These are phyloP conservation scores for Picathartes gymnocephalus DNA, from an alignment of 2,113 vertebrate genomes.

Conservation along the genomic window DNA sequence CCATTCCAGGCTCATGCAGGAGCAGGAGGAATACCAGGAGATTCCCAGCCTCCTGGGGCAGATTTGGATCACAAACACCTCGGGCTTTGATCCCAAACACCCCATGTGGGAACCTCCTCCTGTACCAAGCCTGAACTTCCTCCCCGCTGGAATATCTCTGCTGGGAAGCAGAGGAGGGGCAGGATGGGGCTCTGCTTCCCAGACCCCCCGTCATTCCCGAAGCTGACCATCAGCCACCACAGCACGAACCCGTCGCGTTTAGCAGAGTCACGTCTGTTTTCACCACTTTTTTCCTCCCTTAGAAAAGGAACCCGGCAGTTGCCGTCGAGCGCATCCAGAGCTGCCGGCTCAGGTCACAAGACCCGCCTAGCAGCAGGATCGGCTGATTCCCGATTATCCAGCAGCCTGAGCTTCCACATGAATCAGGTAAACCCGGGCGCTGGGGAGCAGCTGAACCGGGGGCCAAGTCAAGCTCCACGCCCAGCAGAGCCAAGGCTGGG, in stretches of 20 bases:
- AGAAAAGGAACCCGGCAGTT: background rate
- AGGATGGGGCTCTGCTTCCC: background rate
- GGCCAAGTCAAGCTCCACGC: background rate
- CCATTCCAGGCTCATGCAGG: background rate
- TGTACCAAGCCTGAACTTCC: rapidly evolving
- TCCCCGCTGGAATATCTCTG: background rate
- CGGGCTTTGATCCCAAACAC: too few species aligned
- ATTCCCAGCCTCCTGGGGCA: background rate
- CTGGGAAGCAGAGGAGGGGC: background rate
- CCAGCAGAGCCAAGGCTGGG: background rate
- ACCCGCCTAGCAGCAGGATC: background rate
- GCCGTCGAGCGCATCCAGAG: background rate
- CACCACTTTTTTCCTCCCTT: background rate
- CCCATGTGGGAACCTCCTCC: background rate
- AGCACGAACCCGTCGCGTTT: rapidly evolving
- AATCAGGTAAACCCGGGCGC: background rate
- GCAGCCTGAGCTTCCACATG: background rate
- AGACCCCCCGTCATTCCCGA: background rate
- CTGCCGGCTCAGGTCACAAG: background rate
- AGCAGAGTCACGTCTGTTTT: rapidly evolving
- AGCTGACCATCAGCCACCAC: background rate
- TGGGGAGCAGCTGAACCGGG: rapidly evolving
- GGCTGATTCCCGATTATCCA: background rate
- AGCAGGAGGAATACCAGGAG: background rate
- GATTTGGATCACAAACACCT: too few species aligned